These are phyloP conservation scores for Platysteira castanea DNA, from an alignment of 2,113 vertebrate genomes.

Conservation along the genomic window DNA sequence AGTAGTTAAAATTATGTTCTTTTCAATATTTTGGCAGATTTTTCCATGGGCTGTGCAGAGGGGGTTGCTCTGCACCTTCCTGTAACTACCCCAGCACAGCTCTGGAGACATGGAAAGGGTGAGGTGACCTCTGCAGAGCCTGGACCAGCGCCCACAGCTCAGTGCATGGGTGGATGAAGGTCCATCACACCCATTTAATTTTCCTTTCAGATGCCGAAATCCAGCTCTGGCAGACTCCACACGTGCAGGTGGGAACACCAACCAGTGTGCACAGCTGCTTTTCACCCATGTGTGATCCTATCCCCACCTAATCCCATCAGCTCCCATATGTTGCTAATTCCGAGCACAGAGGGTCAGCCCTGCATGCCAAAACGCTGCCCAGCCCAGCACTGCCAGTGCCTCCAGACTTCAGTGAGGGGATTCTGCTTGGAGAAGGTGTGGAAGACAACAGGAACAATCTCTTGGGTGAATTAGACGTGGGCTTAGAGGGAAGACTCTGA, in stretches of 20 bases:
- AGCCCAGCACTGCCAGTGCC: not conserved
- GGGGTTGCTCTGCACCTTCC: not conserved
- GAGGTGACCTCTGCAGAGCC: not conserved
- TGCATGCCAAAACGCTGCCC: fast-evolving
- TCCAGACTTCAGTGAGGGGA: fast-evolving
- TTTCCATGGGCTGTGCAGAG: not conserved
- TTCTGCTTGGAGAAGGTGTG: not conserved
- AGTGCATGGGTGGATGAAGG: not conserved
- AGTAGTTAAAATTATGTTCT: fast-evolving
- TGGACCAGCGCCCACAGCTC: not conserved
- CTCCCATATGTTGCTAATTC: fast-evolving
- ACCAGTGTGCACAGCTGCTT: fast-evolving
- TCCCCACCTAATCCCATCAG: not conserved
- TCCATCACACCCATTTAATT: not conserved
- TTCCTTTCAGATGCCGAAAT: not conserved
- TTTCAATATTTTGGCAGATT: not conserved
- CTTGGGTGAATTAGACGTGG: not conserved
- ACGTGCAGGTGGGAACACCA: not conserved
- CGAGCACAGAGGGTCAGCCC: not conserved
- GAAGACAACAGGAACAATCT: not conserved
- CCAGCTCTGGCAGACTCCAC: not conserved
- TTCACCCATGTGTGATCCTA: not conserved
- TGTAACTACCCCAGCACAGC: not conserved
- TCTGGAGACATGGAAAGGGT: not conserved
- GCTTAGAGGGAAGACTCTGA: not conserved